Base-by-base conservation (phyloP, 2,888 invertebrate species). In the Iselma pallidipennis region DNA sequence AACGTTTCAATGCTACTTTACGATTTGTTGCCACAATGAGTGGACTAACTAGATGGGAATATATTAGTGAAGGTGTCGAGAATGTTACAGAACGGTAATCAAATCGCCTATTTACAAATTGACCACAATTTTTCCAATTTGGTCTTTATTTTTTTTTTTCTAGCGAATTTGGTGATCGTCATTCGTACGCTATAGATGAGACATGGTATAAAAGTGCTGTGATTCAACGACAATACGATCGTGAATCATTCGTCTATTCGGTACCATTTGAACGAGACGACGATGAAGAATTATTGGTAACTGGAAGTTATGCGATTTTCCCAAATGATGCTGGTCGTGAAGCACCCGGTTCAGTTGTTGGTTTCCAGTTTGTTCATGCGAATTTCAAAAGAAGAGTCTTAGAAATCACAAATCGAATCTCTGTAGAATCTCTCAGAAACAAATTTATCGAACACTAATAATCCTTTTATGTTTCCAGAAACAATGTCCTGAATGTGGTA, bases 151-250 rank as follows among this genome's bases (percentile, higher is more conserved):
- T 25, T 25, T 25, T 23, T 12, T 33, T 19, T 54, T 54, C 7
- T 75, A 89, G 88, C 16, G 88, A 89, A 66, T 94, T 94, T 74
- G 93, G 93, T 9, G 91, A 93, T 72, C 80, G 85, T 50, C 89
- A 94, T 76, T 86, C 85, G 4, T 86, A 87, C 55, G 91, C 95
- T 0, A 91, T 94, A 23, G 94, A 96, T 77, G 95, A 95, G 79
- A 89, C 91, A 0, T 96, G 95, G 94, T 96, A 96, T 78, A 91
- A 92, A 78, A 90, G 92, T 65, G 95, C 96, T 0, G 92, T 96
- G 4, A 85, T 95, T 48, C 94, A 94, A 73, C 91, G 94, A 77
- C 87, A 89, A 75, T 86, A 90, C 48, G 91, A 92, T 73, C 85
- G 88, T 6, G 89, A 91, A 33, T 89, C 92, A 0, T 88, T 92